Evolutionary conservation across 2,113 vertebrate genomes (phyloP).

Genomic region (Tenrec ecaudatus): DNA sequence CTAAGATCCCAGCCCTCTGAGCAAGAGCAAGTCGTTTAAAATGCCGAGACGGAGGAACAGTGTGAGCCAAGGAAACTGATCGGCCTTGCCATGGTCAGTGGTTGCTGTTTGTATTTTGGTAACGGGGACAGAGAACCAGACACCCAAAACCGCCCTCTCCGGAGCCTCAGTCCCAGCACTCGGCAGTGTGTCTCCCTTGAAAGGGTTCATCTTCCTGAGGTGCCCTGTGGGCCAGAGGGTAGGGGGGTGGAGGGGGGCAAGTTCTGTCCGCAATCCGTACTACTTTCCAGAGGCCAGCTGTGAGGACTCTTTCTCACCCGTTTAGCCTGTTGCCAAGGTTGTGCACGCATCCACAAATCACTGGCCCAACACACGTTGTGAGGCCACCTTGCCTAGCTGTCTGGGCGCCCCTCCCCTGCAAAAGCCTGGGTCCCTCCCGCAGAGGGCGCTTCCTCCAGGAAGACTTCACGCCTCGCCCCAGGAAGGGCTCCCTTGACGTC

Average conservation of each 20-base stretch:
- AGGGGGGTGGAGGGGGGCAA: background rate
- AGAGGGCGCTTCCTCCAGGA: background rate
- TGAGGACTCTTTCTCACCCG: conserved; percentile 27
- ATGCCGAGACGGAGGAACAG: background rate
- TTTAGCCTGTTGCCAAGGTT: background rate
- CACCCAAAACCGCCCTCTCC: background rate
- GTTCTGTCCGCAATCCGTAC: background rate
- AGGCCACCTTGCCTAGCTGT: background rate
- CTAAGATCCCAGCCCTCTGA: background rate
- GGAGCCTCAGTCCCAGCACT: conserved; percentile 52
- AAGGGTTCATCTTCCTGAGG: background rate
- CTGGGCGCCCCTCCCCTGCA: background rate
- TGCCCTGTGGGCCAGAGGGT: background rate
- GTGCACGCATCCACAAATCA: background rate
- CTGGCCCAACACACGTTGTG: background rate
- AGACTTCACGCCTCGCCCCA: background rate
- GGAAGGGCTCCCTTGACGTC: background rate
- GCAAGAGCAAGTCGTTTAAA: background rate
- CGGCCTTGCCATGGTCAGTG: background rate
- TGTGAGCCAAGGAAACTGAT: background rate
- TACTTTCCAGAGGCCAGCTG: background rate
- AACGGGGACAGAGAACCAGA: background rate
- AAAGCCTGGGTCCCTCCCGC: background rate
- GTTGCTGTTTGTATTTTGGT: background rate
- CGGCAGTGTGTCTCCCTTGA: rapidly evolving